Conservation (phyloP, 1,140 invertebrate genomes). For the Cyclargus thomasi region DNA sequence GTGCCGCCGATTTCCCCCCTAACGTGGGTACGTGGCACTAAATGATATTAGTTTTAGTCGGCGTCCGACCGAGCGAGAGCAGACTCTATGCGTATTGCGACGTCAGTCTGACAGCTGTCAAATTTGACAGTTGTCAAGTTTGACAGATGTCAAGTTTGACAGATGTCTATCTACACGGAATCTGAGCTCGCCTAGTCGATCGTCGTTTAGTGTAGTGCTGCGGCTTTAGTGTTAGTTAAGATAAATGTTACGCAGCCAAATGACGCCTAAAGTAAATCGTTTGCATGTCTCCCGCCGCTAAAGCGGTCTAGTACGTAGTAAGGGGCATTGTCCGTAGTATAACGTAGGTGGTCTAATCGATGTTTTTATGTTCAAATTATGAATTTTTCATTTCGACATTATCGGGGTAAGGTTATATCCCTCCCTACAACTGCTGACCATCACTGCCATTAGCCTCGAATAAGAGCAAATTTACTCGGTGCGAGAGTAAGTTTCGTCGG, state of each 20-base stretch:
- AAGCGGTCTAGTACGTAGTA: neutral
- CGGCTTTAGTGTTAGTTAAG: neutral
- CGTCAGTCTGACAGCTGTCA: constrained; percentile 23
- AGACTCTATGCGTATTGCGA: constrained; percentile 21
- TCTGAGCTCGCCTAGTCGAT: neutral
- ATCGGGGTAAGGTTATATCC: constrained; percentile 55
- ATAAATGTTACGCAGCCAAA: neutral
- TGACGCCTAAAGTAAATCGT: constrained; percentile 2
- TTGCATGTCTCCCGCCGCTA: neutral
- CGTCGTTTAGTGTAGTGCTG: neutral
- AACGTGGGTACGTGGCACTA: constrained; percentile 31
- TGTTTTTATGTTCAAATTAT: constrained; percentile 34
- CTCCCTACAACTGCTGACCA: constrained; percentile 63
- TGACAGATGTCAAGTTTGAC: too few relatives aligned
- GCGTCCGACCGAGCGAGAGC: constrained; percentile 15
- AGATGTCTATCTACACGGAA: neutral
- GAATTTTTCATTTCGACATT: constrained; percentile 37
- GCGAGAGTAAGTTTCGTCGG: neutral
- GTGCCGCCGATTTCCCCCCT: constrained; percentile 26
- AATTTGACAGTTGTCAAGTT: constrained; percentile 17
- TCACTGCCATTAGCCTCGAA: constrained; percentile 64
- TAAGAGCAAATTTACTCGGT: constrained; percentile 41
- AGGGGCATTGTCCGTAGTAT: neutral
- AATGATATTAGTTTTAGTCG: constrained; percentile 35
- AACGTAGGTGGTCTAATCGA: neutral